Evolutionary conservation across 2,888 invertebrate species (phyloP), one percentile per base, ranked within the genome.

Genomic region (Zygogramma bicolorata): DNA sequence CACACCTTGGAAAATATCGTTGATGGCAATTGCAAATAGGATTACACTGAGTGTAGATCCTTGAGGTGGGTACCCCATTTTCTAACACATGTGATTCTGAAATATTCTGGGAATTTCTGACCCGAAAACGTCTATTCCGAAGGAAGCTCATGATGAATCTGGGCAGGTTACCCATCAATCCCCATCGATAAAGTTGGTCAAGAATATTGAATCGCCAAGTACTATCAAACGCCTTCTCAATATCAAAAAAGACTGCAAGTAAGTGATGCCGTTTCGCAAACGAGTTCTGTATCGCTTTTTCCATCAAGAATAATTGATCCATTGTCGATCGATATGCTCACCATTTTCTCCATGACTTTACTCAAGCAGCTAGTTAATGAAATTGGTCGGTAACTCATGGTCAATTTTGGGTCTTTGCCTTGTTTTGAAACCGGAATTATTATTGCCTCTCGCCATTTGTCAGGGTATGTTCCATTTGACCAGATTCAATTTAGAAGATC

Each of bases 221-320:
- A 13, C 18, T 67, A 31, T 67, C 31, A 20, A 15, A 67, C 10
- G 60, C 60, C 18, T 60, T 46, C 10, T 67, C 60, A 1, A 59
- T 6, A 6, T 67, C 59, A 46, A 67, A 60, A n/a, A 60, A 67
- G 1, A 67, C 29, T 3, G 27, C 25, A 13, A 42, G 29, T 2
- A n/a, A 1, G 22, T 46, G 65, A 49, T n/a, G n/a, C n/a, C 31
- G 7, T 8, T 59, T 31, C 8, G 59, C 31, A 27, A 59, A 59
- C 4, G n/a, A n/a, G 7, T 59, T 59, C 4, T 59, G 59, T 25
- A 57, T 59, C 2, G 20, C 5, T n/a, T 25, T 59, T 25, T 59
- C 59, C 15, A 31, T n/a, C 3, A n/a, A 2, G 15, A 59, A 7
- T 1, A 59, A n/a, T 59, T 29, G 31, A 20, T 59, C 57, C 8